Evolutionary conservation across 2,888 invertebrate genomes (phyloP).

Genomic region (Coenonympha glycerion): DNA sequence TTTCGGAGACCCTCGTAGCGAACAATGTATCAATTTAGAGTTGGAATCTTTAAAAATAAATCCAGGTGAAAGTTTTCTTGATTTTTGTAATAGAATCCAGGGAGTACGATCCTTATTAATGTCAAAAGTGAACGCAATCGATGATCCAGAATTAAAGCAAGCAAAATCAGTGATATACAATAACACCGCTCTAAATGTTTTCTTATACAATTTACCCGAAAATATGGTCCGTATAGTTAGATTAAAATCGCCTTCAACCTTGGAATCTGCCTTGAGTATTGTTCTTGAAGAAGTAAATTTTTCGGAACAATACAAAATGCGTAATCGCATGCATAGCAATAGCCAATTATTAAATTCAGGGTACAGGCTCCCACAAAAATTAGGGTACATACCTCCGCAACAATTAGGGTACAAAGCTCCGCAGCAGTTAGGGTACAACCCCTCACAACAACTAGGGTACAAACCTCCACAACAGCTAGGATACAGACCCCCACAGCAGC

Average conservation of each 20-base stretch:
- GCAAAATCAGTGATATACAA: background rate
- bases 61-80: background rate
- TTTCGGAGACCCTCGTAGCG: background rate
- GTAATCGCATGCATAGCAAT: no score
- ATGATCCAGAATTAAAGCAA: background rate
- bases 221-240: background rate
- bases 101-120: background rate
- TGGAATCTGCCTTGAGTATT: background rate
- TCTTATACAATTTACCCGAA: background rate
- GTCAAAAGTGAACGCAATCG: background rate
- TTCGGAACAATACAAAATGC: background rate
- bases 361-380: no score
- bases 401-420: no score
- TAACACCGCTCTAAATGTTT: background rate
- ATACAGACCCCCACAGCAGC: no score
- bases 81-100: constrained; percentile 15
- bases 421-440: no score
- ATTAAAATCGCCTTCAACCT: background rate
- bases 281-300: background rate
- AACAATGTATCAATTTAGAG: background rate
- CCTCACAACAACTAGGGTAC: no score
- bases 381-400: no score
- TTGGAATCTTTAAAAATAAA: background rate
- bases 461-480: no score
- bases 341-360: no score